Percentiles rank a stretch among this genome's conserved stretches.
Conservation (phyloP, 2,888 invertebrate genomes). For the Amorpha juglandis region DNA sequence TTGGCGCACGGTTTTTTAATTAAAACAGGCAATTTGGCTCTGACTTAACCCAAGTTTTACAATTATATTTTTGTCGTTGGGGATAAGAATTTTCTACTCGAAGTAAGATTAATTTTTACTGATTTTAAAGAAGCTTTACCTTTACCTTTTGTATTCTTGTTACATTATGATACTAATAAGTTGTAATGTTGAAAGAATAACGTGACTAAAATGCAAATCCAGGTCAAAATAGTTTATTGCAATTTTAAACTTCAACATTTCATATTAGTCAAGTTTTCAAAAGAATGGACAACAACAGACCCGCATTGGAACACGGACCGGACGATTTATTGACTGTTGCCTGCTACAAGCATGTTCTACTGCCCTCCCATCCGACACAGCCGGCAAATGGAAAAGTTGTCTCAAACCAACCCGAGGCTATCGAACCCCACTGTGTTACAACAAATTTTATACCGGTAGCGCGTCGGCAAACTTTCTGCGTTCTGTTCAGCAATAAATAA, state of each 20-base stretch:
- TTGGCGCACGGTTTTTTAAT: conserved; percentile 73
- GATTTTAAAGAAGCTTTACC: conserved; percentile 38
- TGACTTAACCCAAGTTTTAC: conserved; percentile 66
- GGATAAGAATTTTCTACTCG: conserved; percentile 51
- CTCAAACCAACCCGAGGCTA: conserved; percentile 57
- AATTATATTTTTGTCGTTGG: conserved; percentile 64
- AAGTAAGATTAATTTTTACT: conserved; percentile 51
- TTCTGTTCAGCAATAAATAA: conserved; percentile 67
- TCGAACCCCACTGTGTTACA: conserved; percentile 57
- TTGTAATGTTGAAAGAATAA: not conserved
- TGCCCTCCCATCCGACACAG: conserved; percentile 45
- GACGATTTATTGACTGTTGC: conserved; percentile 58
- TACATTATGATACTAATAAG: not conserved
- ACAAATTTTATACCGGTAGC: conserved; percentile 63
- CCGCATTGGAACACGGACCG: conserved; percentile 48
- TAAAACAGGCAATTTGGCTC: conserved; percentile 74
- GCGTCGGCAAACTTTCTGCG: conserved; percentile 59
- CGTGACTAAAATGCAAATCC: not conserved
- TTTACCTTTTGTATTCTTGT: too few species aligned
- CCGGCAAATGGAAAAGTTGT: conserved; percentile 67
- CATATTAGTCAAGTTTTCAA: conserved; percentile 8
- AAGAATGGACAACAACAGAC: conserved; percentile 37
- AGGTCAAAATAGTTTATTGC: not conserved
- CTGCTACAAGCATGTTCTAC: conserved; percentile 51
- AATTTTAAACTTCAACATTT: not conserved